A percentile compares a stretch with the other conserved stretches of the same genome.
These are phyloP conservation scores for Agapornis canus DNA, from an alignment of 2,797 vertebrate species.

Conservation along the genomic window DNA sequence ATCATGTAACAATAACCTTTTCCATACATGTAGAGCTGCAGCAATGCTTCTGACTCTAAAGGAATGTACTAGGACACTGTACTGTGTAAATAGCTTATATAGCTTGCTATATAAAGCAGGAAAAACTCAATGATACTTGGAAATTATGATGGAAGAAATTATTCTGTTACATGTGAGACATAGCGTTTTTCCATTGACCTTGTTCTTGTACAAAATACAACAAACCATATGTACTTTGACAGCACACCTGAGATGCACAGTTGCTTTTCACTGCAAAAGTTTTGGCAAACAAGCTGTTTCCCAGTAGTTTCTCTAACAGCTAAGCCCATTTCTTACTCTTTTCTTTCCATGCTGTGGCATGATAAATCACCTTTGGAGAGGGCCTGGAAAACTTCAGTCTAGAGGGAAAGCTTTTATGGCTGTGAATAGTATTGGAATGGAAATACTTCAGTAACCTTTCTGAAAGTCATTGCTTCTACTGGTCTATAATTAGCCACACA, in stretches of 20 bases:
- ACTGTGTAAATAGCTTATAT: neutral
- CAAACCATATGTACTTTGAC: neutral
- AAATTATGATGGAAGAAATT: neutral
- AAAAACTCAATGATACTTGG: neutral
- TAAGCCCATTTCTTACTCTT: neutral
- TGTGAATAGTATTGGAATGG: conserved; percentile 19
- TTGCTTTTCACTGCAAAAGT: neutral
- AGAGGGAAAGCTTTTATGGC: conserved; percentile 9
- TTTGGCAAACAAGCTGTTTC: neutral
- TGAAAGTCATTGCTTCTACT: conserved; percentile 62
- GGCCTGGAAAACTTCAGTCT: conserved; percentile 11
- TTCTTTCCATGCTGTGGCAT: neutral
- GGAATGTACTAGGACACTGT: neutral
- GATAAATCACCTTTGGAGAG: conserved; percentile 8
- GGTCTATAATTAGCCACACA: conserved; percentile 53
- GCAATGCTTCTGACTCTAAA: neutral
- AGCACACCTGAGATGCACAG: neutral
- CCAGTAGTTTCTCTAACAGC: neutral
- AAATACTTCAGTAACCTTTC: conserved; percentile 62
- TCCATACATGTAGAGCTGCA: neutral
- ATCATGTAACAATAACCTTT: neutral
- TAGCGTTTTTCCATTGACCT: neutral
- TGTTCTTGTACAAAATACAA: neutral
- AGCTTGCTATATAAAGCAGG: neutral
- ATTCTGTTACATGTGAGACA: neutral